Percentiles rank a stretch among this genome's conserved stretches.
Conservation (phyloP, 2,797 vertebrate species). For the Agapornis canus region DNA sequence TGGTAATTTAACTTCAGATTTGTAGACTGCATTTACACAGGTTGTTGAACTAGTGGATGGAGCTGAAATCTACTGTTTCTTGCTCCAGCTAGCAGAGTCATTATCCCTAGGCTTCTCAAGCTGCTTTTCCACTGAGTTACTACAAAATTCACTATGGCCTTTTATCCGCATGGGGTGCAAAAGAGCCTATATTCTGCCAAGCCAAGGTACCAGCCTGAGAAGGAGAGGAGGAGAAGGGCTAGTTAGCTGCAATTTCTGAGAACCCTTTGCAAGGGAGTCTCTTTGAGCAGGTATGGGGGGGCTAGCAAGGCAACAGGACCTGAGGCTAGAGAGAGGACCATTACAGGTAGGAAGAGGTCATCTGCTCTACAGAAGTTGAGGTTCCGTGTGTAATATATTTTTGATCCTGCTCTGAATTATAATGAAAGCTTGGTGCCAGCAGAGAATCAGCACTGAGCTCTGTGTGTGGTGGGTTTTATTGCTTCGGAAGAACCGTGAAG, state of each 20-base stretch:
- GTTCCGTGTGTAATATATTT: background rate
- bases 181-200: background rate
- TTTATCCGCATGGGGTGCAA: background rate
- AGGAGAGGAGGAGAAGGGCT: background rate
- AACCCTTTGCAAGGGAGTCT: fast-evolving
- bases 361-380: background rate
- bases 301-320: background rate
- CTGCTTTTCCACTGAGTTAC: background rate
- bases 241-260: background rate
- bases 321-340: background rate
- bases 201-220: background rate
- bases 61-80: background rate
- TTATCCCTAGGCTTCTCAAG: background rate
- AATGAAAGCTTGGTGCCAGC: background rate
- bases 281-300: background rate
- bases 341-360: background rate
- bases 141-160: background rate
- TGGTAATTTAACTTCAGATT: background rate
- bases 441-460: background rate
- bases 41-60: background rate
- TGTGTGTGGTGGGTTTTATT: background rate
- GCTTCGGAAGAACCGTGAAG: background rate
- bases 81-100: background rate
- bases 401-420: background rate
- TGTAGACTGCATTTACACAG: background rate